A percentile compares a stretch with the other conserved stretches of the same genome.
phyloP scores from a whole-genome alignment of 2,797 vertebrate genomes.

The Tangara arthus region DNA sequence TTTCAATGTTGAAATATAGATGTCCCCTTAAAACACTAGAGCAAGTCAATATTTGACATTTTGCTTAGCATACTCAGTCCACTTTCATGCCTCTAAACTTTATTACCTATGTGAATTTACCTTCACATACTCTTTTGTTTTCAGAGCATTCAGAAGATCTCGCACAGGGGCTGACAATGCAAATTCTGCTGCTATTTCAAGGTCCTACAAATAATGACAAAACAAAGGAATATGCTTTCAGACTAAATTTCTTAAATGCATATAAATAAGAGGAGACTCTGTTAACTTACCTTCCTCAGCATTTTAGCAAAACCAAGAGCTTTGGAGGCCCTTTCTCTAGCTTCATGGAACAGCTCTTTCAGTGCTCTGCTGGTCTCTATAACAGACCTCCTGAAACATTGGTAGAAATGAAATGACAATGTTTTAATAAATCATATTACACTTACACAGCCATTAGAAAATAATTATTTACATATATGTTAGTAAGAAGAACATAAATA shows the following conservation, averaged over 20 bases:
- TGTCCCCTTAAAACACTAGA: neutral
- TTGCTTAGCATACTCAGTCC: neutral
- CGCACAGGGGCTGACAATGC: conserved; percentile 83
- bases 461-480: neutral
- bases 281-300: conserved; percentile 89
- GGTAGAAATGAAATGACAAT: neutral
- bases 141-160: conserved; percentile 85
- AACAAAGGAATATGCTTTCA: conserved; percentile 35
- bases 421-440: neutral
- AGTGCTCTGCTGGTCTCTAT: conserved; percentile 95
- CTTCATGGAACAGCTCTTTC: conserved; percentile 97
- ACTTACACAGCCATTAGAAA: neutral
- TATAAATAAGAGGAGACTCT: neutral
- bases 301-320: conserved; percentile 98
- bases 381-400: conserved; percentile 86
- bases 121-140: conserved; percentile 88
- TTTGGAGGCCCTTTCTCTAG: conserved; percentile 95
- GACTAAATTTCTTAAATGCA: neutral
- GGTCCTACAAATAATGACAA: conserved; percentile 81
- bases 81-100: neutral
- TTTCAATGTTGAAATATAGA: neutral
- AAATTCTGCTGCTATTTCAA: conserved; percentile 96
- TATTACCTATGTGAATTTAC: conserved; percentile 67
- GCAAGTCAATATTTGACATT: neutral
- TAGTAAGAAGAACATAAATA: neutral